Percentiles rank a stretch among this genome's conserved stretches.
These are phyloP conservation scores for Hypomecis punctinalis DNA, from an alignment of 2,888 invertebrate genomes.

Conservation along the genomic window DNA sequence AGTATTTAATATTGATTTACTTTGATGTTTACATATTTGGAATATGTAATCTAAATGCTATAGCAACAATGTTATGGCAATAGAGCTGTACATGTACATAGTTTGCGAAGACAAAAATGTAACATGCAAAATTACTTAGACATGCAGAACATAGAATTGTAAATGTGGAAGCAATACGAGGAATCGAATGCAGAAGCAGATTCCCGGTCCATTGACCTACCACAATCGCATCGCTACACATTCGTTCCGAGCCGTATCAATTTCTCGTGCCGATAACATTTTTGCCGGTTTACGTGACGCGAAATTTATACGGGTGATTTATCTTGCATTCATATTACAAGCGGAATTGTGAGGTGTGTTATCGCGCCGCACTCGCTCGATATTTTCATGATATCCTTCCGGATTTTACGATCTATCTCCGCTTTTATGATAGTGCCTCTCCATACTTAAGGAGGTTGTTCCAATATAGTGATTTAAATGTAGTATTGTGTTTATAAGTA, in stretches of 20 bases:
- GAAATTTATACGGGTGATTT: slow-evolving; percentile 82
- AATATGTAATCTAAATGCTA: too few species aligned
- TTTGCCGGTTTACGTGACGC: slow-evolving; percentile 81
- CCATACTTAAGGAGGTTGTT: neutral
- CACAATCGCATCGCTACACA: slow-evolving; percentile 63
- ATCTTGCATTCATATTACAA: slow-evolving; percentile 80
- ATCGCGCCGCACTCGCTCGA: slow-evolving; percentile 66
- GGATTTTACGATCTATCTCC: slow-evolving; percentile 54
- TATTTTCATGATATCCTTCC: slow-evolving; percentile 64
- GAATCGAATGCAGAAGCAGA: slow-evolving; percentile 45
- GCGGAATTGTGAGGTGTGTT: slow-evolving; percentile 77
- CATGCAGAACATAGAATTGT: slow-evolving; percentile 3
- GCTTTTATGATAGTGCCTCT: slow-evolving; percentile 18
- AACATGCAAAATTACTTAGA: neutral
- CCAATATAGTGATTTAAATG: neutral
- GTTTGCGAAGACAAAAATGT: neutral
- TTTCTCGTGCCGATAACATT: slow-evolving; percentile 79
- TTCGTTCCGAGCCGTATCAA: slow-evolving; percentile 73
- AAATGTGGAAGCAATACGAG: slow-evolving; percentile 12
- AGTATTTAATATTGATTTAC: too few species aligned
- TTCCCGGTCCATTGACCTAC: slow-evolving; percentile 66
- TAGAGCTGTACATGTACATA: too few species aligned
- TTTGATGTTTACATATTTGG: too few species aligned
- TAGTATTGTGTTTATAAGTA: neutral
- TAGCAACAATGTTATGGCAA: too few species aligned